Base-by-base conservation (phyloP, 2,113 vertebrate species). In the Macquaria australasica region DNA sequence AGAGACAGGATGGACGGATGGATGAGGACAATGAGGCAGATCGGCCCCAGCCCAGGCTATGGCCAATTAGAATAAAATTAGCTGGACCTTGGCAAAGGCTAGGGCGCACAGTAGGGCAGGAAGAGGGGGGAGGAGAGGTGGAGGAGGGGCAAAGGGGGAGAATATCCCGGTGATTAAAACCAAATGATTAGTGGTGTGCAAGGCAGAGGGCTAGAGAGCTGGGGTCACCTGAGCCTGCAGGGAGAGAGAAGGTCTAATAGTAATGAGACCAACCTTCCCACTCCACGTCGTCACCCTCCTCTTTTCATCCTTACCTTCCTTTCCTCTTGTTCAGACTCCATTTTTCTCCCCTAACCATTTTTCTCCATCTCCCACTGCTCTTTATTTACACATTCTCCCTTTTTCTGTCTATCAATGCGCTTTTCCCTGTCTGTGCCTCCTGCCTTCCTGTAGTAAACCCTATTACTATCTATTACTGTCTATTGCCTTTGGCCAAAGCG, bases 51-150 rank as follows among this genome's bases (percentile, higher is more conserved):
- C 89, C 87, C 89, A 83, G 77, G 86, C 88, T 86, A 76, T 82
- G 85, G 89, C 94, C 95, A 96, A 95, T 95, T 95, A 95, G 94
- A 96, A 95, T 95, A 92, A 94, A 95, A 96, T 96, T 92, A 95
- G 93, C 92, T 94, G 94, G 94, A 96, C 95, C 95, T 95, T 95
- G 95, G 95, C 94, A 94, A 95, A 95, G 94, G 93, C 95, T 94
- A 92, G 93, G 94, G 91, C 92, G 72, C 93, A 90, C 92, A 92
- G 93, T 88, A 88, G 89, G 91, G 91, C 93, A 88, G 81, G 88
- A 81, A 86, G 85, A 80, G 82, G 87, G 89, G 82, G 83, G 83
- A 67, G 51, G 79, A 63, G 91, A 39, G 53, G 62, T 53, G 80
- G 82, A 73, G 90, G 77, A 81, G 82, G 84, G 73, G 77, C 74